Evolutionary conservation across 2,113 vertebrate genomes (phyloP).

Genomic region (Dermatemys mawii): DNA sequence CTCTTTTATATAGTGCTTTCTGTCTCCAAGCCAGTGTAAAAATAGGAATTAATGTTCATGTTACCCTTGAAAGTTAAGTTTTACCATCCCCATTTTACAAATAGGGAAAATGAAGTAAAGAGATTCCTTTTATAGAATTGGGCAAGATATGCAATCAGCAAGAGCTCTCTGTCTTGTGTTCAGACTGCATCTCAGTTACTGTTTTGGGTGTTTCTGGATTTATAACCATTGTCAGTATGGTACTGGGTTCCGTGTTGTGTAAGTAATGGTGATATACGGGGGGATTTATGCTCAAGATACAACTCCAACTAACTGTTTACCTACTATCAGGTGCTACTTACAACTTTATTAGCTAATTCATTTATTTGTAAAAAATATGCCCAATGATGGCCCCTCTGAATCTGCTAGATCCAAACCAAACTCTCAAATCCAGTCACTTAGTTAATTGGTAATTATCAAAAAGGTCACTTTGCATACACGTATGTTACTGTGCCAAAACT

Average conservation of each 20-base stretch:
- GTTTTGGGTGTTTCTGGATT: neutral
- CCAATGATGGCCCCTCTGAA: neutral
- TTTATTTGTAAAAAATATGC: neutral
- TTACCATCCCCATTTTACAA: neutral
- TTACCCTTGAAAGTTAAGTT: neutral
- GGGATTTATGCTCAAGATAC: neutral
- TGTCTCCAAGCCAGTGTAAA: constrained; percentile 30
- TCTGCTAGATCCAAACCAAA: rapidly evolving
- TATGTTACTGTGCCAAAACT: neutral
- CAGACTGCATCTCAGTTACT: rapidly evolving
- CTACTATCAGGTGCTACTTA: neutral
- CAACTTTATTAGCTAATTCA: neutral
- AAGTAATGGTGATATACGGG: neutral
- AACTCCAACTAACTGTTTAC: neutral
- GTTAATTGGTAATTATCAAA: neutral
- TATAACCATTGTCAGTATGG: neutral
- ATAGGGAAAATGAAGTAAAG: neutral
- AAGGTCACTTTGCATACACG: neutral
- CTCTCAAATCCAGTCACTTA: neutral
- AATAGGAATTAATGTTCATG: neutral
- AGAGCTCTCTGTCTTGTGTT: neutral
- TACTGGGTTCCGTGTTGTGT: neutral
- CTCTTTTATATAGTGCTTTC: neutral
- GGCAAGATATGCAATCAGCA: too few relatives aligned
- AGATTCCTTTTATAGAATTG: too few relatives aligned